Conservation (phyloP, 2,888 invertebrate species). For the Lasiommata megera region DNA sequence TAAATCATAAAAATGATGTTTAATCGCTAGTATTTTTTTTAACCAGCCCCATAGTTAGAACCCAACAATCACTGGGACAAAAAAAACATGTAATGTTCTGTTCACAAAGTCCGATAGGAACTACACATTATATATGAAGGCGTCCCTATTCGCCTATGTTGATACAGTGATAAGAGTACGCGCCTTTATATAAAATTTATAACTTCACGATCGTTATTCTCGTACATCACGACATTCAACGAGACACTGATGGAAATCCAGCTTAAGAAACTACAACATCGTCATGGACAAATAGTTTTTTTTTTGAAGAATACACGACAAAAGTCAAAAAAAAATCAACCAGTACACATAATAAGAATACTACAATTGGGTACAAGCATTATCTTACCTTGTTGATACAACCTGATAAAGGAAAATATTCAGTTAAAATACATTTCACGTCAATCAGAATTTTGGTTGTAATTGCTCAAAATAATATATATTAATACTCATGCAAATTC, state of each 20-base stretch:
- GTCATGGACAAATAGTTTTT: neutral
- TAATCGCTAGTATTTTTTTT: neutral
- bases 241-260: neutral
- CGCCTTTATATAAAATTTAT: too few relatives aligned
- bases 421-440: slow-evolving; percentile 19
- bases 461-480: neutral
- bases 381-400: slow-evolving; percentile 66
- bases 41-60: neutral
- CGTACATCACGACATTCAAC: too few relatives aligned
- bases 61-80: neutral
- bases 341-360: slow-evolving; percentile 41
- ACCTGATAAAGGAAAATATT: slow-evolving; percentile 69
- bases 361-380: slow-evolving; percentile 56
- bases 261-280: neutral
- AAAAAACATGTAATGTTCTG: neutral
- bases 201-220: too few relatives aligned
- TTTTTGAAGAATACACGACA: slow-evolving; percentile 27
- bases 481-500: neutral
- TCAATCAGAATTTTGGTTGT: slow-evolving; percentile 28
- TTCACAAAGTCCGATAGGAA: too few relatives aligned
- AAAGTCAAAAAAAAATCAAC: slow-evolving; percentile 36
- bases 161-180: too few relatives aligned
- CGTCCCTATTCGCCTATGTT: too few relatives aligned
- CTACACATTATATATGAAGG: too few relatives aligned
- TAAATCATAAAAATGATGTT: too few relatives aligned